Evolutionary conservation across 2,888 invertebrate genomes (phyloP).

Genomic region (Parnassius mnemosyne): DNA sequence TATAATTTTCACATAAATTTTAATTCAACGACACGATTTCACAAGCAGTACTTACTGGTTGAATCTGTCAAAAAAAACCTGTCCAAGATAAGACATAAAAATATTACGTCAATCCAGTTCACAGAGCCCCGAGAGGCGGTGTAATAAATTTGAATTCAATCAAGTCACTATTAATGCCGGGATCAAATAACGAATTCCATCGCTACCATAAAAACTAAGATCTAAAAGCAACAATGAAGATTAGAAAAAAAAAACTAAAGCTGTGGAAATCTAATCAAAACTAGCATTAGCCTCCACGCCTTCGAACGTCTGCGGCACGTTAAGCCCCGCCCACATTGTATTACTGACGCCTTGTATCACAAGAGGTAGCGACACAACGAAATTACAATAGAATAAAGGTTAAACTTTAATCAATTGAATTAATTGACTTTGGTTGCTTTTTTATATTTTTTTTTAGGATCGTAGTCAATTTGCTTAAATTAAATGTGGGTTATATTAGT

Average conservation of each 20-base stretch:
- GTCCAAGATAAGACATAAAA: conserved; percentile 18
- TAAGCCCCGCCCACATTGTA: conserved; percentile 49
- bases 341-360: conserved; percentile 32
- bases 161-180: conserved; percentile 33
- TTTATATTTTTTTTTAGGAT: no score
- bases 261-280: conserved; percentile 71
- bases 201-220: conserved; percentile 39
- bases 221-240: conserved; percentile 48
- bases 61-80: conserved; percentile 15
- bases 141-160: conserved; percentile 38
- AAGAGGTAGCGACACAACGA: conserved; percentile 35
- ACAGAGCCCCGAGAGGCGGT: conserved; percentile 10
- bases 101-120: conserved; percentile 16
- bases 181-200: conserved; percentile 36
- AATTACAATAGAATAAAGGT: not conserved
- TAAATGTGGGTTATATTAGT: no score
- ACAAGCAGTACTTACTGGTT: conserved; percentile 2
- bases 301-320: conserved; percentile 43
- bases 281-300: conserved; percentile 62
- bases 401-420: no score
- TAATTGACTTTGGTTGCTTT: no score
- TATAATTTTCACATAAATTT: not conserved
- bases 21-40: not conserved
- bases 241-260: conserved; percentile 59
- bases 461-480: not conserved